These are phyloP conservation scores for Scaptodrosophila lebanonensis DNA, from an alignment of 1,140 invertebrate genomes.

Conservation along the genomic window DNA sequence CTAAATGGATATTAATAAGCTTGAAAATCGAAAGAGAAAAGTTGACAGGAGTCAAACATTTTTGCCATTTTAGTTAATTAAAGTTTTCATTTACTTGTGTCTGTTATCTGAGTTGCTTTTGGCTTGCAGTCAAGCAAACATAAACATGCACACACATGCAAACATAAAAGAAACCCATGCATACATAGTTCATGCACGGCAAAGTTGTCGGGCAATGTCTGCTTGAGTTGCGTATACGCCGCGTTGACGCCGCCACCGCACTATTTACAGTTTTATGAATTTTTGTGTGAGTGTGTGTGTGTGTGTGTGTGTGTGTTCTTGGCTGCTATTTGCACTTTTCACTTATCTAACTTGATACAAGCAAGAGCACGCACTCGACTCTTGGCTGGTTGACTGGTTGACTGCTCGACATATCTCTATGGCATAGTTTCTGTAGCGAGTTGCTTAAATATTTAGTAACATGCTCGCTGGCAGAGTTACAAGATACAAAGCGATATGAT, in stretches of 20 bases:
- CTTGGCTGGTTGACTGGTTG: slow-evolving; percentile 5
- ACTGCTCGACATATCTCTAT: slow-evolving; percentile 27
- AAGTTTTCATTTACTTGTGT: no score
- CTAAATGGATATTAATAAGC: no score
- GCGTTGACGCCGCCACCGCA: no score
- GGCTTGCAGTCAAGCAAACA: not conserved
- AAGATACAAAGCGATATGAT: slow-evolving; percentile 50
- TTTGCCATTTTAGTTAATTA: slow-evolving; percentile 31
- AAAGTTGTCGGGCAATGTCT: slow-evolving; percentile 11
- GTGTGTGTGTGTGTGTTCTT: slow-evolving; percentile 31
- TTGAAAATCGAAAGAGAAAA: no score
- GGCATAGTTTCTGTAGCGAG: slow-evolving; percentile 53
- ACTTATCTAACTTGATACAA: slow-evolving; percentile 44
- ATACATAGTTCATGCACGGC: slow-evolving; percentile 18
- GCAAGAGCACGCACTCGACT: slow-evolving; percentile 5
- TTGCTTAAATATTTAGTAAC: slow-evolving; percentile 74
- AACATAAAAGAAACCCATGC: slow-evolving; percentile 8
- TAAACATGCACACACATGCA: not conserved
- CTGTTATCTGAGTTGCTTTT: slow-evolving; percentile 9
- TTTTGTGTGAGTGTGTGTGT: no score
- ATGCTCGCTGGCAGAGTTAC: slow-evolving; percentile 37
- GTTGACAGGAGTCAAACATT: no score
- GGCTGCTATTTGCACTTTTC: slow-evolving; percentile 59
- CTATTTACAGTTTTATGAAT: no score
- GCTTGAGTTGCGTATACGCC: no score